phyloP scores from a whole-genome alignment of 2,888 invertebrate species.

The Plagodis pulveraria region DNA sequence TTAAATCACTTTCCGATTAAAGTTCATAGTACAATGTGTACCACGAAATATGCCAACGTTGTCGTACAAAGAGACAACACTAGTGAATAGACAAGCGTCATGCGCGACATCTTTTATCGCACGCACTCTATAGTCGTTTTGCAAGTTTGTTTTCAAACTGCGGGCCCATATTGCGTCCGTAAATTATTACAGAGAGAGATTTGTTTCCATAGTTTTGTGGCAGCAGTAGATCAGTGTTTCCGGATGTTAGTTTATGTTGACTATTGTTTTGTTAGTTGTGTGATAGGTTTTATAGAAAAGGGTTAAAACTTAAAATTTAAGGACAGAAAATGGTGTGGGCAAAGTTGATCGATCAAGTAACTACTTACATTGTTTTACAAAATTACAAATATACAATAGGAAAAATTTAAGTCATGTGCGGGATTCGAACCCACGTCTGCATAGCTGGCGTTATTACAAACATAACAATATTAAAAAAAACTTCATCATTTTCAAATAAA shows the following conservation, averaged over 20 bases:
- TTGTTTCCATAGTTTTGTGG: constrained; percentile 83
- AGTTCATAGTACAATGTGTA: background rate
- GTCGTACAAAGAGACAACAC: constrained; percentile 18
- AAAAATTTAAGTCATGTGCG: too few relatives aligned
- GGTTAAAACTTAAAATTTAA: constrained; percentile 1
- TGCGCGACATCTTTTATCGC: constrained; percentile 79
- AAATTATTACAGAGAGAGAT: constrained; percentile 80
- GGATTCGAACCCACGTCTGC: too few relatives aligned
- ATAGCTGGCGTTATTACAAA: too few relatives aligned
- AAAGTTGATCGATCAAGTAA: too few relatives aligned
- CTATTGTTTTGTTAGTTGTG: constrained; percentile 74
- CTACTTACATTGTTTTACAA: too few relatives aligned
- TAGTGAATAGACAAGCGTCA: constrained; percentile 18
- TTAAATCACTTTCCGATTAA: too few relatives aligned
- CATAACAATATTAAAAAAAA: too few relatives aligned
- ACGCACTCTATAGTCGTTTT: constrained; percentile 68
- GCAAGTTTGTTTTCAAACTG: constrained; percentile 74
- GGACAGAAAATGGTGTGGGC: background rate
- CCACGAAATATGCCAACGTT: background rate
- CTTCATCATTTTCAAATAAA: too few relatives aligned
- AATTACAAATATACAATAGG: too few relatives aligned
- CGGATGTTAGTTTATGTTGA: constrained; percentile 82
- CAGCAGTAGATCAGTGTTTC: constrained; percentile 79
- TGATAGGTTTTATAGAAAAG: constrained; percentile 50
- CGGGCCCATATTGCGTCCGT: constrained; percentile 77